Conservation (phyloP, 2,888 invertebrate genomes). For the Torymus auratus region DNA sequence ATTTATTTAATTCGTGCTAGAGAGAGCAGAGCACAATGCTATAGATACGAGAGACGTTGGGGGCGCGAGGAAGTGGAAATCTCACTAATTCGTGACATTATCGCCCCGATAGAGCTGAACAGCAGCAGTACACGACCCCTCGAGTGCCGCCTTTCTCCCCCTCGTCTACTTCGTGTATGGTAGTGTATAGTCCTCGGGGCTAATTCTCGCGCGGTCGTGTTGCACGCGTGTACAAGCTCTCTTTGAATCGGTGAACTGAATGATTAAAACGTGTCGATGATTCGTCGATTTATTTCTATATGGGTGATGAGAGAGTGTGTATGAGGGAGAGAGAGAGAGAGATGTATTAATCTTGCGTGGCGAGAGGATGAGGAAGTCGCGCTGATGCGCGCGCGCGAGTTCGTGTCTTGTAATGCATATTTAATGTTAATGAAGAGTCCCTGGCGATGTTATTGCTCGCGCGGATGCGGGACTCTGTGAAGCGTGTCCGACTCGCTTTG, state of each 20-base stretch:
- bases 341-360: too few relatives aligned
- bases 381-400: too few relatives aligned
- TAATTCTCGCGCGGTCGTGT: slow-evolving; percentile 42
- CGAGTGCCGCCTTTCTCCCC: neutral
- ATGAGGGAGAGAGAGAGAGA: neutral
- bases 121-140: neutral
- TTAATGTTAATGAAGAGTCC: slow-evolving; percentile 1
- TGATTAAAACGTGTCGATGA: slow-evolving; percentile 56
- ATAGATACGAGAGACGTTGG: neutral
- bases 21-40: too few relatives aligned
- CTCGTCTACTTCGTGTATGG: too few relatives aligned
- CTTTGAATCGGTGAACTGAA: slow-evolving; percentile 55
- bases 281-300: slow-evolving; percentile 48
- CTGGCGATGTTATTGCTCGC: neutral
- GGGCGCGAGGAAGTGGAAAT: slow-evolving; percentile 66
- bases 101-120: slow-evolving; percentile 71
- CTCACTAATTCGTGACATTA: slow-evolving; percentile 75
- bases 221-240: neutral
- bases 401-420: neutral
- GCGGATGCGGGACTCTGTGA: too few relatives aligned
- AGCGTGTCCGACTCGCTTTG: too few relatives aligned
- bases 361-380: too few relatives aligned
- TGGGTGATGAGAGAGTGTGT: neutral
- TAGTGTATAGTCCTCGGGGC: neutral
- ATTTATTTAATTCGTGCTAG: slow-evolving; percentile 37